Conservation (phyloP, 37 sponge, comb jelly and placozoan genomes). For the Aplysina aerophoba region DNA sequence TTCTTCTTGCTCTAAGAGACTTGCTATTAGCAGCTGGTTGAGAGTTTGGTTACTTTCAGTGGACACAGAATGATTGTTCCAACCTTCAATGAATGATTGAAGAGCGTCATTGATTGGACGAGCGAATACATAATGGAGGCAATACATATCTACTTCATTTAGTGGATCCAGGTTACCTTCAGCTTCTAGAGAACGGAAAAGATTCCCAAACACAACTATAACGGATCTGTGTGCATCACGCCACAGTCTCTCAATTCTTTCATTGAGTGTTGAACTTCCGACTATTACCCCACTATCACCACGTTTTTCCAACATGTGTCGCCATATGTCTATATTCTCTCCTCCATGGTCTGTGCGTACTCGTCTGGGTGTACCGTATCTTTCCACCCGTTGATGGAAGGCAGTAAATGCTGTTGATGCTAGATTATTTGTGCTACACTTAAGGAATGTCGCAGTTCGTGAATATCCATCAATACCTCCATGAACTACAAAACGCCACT, state of each 20-base stretch:
- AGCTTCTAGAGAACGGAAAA: not conserved
- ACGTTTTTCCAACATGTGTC: not conserved
- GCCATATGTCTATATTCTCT: not conserved
- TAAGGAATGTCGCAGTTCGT: not conserved
- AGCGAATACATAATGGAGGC: not conserved
- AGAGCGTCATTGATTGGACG: not conserved
- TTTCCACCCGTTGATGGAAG: not conserved
- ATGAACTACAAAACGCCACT: not conserved
- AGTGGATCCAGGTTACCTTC: not conserved
- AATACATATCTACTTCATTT: not conserved
- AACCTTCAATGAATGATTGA: not conserved
- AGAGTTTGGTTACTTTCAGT: not conserved
- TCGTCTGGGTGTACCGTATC: too few relatives aligned
- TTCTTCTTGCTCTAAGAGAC: not conserved
- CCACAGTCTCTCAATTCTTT: not conserved
- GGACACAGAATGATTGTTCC: not conserved
- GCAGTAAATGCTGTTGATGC: not conserved
- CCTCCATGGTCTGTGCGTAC: too few relatives aligned
- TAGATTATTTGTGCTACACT: not conserved
- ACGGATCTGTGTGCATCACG: not conserved
- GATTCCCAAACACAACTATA: not conserved
- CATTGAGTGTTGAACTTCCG: not conserved
- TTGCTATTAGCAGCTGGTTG: not conserved
- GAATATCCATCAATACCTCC: slow-evolving; percentile 3
- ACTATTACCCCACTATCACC: not conserved